Evolutionary conservation across 2,113 vertebrate species (phyloP).

Genomic region (Zingel zingel): DNA sequence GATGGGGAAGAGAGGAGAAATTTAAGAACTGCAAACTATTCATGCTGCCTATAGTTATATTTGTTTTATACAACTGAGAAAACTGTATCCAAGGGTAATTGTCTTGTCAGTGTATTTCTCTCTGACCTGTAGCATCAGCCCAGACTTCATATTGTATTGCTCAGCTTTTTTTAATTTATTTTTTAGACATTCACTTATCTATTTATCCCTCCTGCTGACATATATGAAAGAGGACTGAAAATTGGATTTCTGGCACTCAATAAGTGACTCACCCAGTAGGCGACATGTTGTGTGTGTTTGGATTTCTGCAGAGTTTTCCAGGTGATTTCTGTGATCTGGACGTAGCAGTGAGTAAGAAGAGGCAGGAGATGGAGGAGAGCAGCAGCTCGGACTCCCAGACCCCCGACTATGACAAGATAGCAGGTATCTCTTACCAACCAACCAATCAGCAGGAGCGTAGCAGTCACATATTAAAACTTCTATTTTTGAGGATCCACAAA

Average conservation of each 20-base stretch:
- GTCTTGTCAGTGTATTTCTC: background rate
- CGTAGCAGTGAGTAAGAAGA: conserved; percentile 82
- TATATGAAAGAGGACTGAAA: background rate
- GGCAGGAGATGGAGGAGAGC: conserved; percentile 89
- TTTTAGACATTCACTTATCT: no score
- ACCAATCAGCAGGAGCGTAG: background rate
- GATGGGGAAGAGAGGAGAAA: no score
- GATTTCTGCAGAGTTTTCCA: conserved; percentile 84
- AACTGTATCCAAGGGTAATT: no score
- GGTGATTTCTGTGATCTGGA: conserved; percentile 89
- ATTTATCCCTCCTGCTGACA: no score
- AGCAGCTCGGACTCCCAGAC: conserved; percentile 94
- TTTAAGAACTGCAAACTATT: no score
- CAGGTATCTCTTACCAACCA: conserved; percentile 78
- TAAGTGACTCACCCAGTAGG: background rate
- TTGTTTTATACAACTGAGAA: no score
- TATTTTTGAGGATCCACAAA: background rate
- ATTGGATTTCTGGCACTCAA: background rate
- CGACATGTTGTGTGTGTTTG: background rate
- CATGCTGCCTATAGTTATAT: no score
- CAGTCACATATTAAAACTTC: background rate
- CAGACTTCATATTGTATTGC: no score
- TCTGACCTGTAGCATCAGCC: background rate
- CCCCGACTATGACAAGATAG: conserved; percentile 88
- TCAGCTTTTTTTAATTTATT: background rate